Base-by-base conservation (phyloP, 2,113 vertebrate genomes). In the Numenius arquata region DNA sequence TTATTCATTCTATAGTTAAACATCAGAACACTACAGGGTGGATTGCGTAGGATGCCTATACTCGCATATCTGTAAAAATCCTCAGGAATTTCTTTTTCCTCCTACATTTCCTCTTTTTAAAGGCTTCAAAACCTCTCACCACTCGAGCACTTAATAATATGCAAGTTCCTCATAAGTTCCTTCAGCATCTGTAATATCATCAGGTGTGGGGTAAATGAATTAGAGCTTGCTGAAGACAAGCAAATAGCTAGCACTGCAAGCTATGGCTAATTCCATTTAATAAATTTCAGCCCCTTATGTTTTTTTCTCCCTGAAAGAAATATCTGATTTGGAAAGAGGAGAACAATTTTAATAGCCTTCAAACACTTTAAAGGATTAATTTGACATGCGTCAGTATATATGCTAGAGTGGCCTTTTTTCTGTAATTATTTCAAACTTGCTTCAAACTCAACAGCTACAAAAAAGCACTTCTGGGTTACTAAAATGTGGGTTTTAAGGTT, bases 231-330 rank as follows among this genome's bases (percentile, higher is more conserved):
- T 87, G 30, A 83, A 91, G 81, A 80, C 75, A 71, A 94, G 72
- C 15, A 93, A 93, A 86, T 61, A 90, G 29, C 48, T 55, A 66
- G 80, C 91, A 82, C 22, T 81, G 74, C 75, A 70, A 88, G 45
- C 30, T 62, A 41, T 32, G 68, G 72, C 63, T 95, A 95, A 96
- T 91, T 91, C 90, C 67, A 89, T 62, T 72, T 43, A 81, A 70
- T 41, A 76, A 56, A 47, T 79, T 95, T 90, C 79, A 89, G 76
- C 53, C 63, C 43, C 78, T 66, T 62, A 40, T 72, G 4, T 50
- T 82, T 90, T 90, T 90, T 92, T 26, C 30, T 67, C 29, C 15
- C 74, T 27, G 81, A 65, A 79, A 95, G 34, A 80, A 91, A 93
- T 41, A 83, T 18, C 53, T 43, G 25, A 84, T 91, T 81, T 17